phyloP scores from a whole-genome alignment of 2,113 vertebrate genomes.

The Eubucco bourcierii region DNA sequence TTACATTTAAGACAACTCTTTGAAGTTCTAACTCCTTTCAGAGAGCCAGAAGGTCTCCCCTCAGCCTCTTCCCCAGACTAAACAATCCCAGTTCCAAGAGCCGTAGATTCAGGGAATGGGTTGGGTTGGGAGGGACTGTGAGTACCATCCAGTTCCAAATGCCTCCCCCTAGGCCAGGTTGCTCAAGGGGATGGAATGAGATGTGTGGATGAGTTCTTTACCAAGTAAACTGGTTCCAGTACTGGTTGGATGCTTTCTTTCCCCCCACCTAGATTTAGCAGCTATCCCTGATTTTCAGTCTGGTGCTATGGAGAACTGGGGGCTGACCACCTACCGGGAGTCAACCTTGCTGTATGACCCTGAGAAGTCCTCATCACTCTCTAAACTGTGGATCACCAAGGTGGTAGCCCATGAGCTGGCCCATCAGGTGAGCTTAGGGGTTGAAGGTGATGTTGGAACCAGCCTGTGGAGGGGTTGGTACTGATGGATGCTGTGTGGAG shows the following conservation, averaged over 20 bases:
- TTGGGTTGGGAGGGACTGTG: too few species aligned
- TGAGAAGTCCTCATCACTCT: conserved; percentile 74
- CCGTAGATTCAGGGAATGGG: too few species aligned
- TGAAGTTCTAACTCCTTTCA: background rate
- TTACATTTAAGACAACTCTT: background rate
- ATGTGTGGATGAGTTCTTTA: background rate
- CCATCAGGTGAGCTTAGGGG: conserved; percentile 73
- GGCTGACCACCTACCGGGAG: conserved; percentile 80
- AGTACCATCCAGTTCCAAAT: too few species aligned
- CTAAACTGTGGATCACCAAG: conserved; percentile 78
- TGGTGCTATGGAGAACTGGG: conserved; percentile 87
- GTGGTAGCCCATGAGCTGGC: conserved; percentile 80
- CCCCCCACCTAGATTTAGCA: conserved; percentile 73
- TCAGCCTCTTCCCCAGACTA: too few species aligned
- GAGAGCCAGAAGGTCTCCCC: too few species aligned
- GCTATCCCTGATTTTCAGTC: conserved; percentile 84
- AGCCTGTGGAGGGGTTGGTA: rapidly evolving
- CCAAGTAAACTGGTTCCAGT: background rate
- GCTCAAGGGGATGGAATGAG: too few species aligned
- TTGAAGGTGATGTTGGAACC: background rate
- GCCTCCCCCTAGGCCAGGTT: too few species aligned
- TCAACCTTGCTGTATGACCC: conserved; percentile 74
- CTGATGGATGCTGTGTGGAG: too few species aligned
- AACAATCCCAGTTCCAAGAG: too few species aligned
- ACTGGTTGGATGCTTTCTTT: background rate